Conservation (phyloP, 2,113 vertebrate species). For the Mellivora capensis region DNA sequence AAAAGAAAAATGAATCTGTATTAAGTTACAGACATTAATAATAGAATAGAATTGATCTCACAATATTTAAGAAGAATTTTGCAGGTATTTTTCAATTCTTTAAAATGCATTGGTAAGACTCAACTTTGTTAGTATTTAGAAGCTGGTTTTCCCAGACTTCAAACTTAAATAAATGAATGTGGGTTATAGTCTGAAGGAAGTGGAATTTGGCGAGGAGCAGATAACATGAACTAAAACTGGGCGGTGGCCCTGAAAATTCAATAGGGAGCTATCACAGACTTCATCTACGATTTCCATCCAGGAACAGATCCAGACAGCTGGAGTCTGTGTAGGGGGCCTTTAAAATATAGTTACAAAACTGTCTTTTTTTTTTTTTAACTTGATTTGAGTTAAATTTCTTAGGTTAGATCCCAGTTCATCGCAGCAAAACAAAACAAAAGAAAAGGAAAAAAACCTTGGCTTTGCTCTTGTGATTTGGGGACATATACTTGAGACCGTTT, state of each 20-base stretch:
- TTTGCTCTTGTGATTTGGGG: background rate
- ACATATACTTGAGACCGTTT: background rate
- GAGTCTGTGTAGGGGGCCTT: conserved; percentile 30
- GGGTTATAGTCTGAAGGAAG: conserved; percentile 9
- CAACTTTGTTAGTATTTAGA: background rate
- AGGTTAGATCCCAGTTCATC: conserved; percentile 30
- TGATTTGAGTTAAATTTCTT: conserved; percentile 39
- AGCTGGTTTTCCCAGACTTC: conserved; percentile 5
- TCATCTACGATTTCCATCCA: conserved; percentile 45
- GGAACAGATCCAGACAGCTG: conserved; percentile 68
- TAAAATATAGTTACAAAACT: conserved; percentile 20
- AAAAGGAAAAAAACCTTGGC: background rate
- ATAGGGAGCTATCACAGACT: background rate
- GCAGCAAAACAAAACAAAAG: conserved; percentile 31
- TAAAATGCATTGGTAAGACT: background rate
- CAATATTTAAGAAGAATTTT: background rate
- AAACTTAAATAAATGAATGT: background rate
- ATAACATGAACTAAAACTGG: conserved; percentile 10
- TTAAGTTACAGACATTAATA: background rate
- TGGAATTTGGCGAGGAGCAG: background rate
- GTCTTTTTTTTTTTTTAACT: background rate
- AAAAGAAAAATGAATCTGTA: background rate
- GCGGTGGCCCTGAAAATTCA: conserved; percentile 30
- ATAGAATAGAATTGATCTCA: background rate
- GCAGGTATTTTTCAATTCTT: background rate